Base-by-base conservation (phyloP, 1,140 invertebrate species). In the Brachionus manjavacas region DNA sequence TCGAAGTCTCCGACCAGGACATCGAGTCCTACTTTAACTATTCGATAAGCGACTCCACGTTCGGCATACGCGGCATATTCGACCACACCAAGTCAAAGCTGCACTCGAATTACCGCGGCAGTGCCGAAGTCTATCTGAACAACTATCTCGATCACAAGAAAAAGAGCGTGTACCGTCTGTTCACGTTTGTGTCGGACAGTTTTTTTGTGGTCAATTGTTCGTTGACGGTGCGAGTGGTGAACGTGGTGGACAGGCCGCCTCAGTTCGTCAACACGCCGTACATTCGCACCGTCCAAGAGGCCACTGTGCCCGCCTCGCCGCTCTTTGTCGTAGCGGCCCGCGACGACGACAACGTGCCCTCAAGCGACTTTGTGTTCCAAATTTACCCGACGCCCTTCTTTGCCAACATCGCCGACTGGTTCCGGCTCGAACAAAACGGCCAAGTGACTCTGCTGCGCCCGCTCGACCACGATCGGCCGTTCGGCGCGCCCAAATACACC, bases 11-110 rank as follows among this genome's bases (percentile, higher is more conserved):
- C 16, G 79, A 81, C 41, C 31, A n/a, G 14, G 79, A 81, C 52
- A 68, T 12, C 23, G 79, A 81, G n/a, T 81, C 79, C 20, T 81
- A 64, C 46, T 81, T 81, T 16, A 81, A 81, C 12, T 81, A 64
- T 64, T 81, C 79, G 16, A 64, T 81, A n/a, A 64, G 16, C 52
- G 79, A 81, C 20, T 60, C 79, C 1, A 68, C 64, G 20, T 81
- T 81, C 4, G 79, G 79, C 25, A 81, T 81, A 66, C 20, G 79
- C 9, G 52, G 35, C 14, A 81, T 81, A 16, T 81, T 64, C 31
- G 49, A 60, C 7, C 52, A 81, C 31, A 28, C 79, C 4, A 60
- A 68, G 9, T 23, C 79, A 9, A 81, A 81, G 52, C 39, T 31
- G 2, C 60, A 60, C 14, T 14, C 31, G 9, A 81, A 81, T 43